Evolutionary conservation across 2,113 vertebrate species (phyloP).

Genomic region (Elanus axillaris): DNA sequence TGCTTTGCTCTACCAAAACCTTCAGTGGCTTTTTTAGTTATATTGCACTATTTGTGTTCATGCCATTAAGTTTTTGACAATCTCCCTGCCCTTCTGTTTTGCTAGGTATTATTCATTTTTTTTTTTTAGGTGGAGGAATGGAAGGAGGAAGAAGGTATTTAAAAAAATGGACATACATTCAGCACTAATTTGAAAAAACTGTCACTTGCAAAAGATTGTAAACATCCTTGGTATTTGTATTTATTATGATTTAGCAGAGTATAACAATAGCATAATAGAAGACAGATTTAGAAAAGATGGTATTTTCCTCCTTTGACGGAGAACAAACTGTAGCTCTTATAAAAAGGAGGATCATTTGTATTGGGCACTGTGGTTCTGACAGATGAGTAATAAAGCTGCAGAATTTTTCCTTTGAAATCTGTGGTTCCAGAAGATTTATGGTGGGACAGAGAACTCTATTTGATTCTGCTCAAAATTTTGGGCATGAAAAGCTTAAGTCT

Average conservation of each 20-base stretch:
- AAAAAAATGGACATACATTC: background rate
- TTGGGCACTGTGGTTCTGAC: background rate
- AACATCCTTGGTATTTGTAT: background rate
- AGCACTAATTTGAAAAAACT: background rate
- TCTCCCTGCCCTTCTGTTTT: background rate
- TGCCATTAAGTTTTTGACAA: background rate
- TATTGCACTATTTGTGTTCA: background rate
- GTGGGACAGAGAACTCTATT: background rate
- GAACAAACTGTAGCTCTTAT: background rate
- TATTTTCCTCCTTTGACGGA: background rate
- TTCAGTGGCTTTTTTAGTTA: background rate
- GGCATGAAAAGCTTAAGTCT: background rate
- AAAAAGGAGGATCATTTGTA: background rate
- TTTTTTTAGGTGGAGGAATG: background rate
- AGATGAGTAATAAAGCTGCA: constrained; percentile 6
- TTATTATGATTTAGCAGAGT: background rate
- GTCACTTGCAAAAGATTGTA: background rate
- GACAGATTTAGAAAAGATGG: background rate
- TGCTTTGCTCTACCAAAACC: background rate
- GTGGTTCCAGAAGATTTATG: background rate
- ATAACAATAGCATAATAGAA: background rate
- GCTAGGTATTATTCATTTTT: background rate
- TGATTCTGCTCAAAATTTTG: constrained; percentile 1
- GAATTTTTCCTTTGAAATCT: constrained; percentile 4
- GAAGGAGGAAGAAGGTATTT: background rate